Percentiles rank a stretch among this genome's conserved stretches.
Evolutionary conservation across 2,113 vertebrate species (phyloP).

Genomic region (Leptobrachium ailaonicum): DNA sequence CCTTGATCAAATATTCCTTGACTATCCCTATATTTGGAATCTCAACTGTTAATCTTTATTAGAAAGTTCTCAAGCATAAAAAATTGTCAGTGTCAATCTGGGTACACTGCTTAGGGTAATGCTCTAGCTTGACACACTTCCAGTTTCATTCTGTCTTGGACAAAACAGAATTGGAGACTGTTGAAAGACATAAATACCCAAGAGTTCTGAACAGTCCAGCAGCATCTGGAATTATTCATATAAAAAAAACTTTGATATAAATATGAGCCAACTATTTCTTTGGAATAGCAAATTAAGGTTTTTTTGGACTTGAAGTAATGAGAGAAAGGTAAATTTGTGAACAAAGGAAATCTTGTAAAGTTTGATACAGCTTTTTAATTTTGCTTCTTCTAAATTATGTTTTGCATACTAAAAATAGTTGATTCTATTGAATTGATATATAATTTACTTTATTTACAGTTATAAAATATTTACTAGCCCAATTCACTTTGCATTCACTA

Average conservation of each 20-base stretch:
- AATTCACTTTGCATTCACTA: too few species aligned
- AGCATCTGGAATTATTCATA: constrained; percentile 49
- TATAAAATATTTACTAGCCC: too few species aligned
- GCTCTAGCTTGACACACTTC: constrained; percentile 29
- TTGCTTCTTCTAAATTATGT: background rate
- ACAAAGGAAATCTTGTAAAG: background rate
- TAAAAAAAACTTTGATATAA: constrained; percentile 2
- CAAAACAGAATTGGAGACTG: constrained; percentile 45
- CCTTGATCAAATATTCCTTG: background rate
- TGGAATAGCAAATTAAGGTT: constrained; percentile 39
- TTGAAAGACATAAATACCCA: constrained; percentile 49
- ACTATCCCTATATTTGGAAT: background rate
- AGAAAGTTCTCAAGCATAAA: background rate
- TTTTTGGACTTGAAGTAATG: background rate
- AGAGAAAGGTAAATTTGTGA: constrained; percentile 38
- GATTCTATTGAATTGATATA: too few species aligned
- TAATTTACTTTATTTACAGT: too few species aligned
- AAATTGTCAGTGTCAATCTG: constrained; percentile 30
- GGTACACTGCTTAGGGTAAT: constrained; percentile 33
- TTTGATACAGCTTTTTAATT: background rate
- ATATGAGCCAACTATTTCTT: constrained; percentile 39
- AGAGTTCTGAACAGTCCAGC: constrained; percentile 41
- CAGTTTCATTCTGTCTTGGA: constrained; percentile 29
- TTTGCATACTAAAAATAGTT: too few species aligned
- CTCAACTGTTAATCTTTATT: constrained; percentile 21